Evolutionary conservation across 2,797 vertebrate genomes (phyloP).

Genomic region (Anomalospiza imberbis): DNA sequence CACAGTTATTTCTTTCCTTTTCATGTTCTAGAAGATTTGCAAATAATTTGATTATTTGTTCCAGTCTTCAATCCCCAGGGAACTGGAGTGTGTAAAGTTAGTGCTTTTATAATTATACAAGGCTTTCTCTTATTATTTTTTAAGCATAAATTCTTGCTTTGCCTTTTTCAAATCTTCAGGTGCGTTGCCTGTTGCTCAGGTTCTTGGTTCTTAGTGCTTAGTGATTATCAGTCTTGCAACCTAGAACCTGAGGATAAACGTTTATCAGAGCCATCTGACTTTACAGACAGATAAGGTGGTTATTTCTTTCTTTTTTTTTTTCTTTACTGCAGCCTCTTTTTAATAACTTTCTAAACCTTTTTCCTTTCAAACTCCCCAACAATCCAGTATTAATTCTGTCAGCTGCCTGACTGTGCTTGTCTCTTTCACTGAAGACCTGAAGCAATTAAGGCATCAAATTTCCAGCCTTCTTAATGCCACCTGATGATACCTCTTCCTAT

Average conservation of each 20-base stretch:
- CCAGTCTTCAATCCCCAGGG: background rate
- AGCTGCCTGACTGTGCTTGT: background rate
- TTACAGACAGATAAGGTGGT: background rate
- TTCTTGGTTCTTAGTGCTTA: background rate
- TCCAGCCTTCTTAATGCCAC: background rate
- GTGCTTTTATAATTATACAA: background rate
- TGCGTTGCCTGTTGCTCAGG: background rate
- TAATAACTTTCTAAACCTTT: background rate
- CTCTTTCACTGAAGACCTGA: background rate
- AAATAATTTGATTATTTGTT: slow-evolving; percentile 26
- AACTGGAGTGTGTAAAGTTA: background rate
- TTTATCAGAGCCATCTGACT: background rate
- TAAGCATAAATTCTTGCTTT: background rate
- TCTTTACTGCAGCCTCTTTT: background rate
- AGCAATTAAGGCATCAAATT: background rate
- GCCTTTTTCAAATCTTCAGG: background rate
- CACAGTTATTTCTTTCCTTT: background rate
- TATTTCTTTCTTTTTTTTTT: background rate
- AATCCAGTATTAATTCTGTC: background rate
- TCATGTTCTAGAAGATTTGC: background rate
- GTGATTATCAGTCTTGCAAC: background rate
- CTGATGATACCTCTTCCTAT: background rate
- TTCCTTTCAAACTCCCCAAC: rapidly evolving
- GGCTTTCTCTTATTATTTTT: background rate
- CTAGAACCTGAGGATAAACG: background rate